Base-by-base conservation (phyloP, 1,140 invertebrate genomes). In the Euschistus heros region DNA sequence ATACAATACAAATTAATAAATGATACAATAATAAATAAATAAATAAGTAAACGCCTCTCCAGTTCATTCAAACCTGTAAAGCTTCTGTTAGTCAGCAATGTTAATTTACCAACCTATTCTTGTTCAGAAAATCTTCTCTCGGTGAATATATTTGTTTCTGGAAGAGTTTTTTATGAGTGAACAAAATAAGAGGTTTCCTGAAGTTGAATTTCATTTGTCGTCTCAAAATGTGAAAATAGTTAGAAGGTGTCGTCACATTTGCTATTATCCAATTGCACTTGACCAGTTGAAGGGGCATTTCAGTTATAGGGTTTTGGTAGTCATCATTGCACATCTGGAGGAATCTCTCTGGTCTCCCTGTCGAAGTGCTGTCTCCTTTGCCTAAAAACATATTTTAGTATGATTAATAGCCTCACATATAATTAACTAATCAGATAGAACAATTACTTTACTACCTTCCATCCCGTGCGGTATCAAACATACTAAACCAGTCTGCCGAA, bases 401-500 rank as follows among this genome's bases (percentile, higher is more conserved):
- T 22, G 22, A n/a, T 6, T n/a, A n/a, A n/a, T 27, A 22, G n/a
- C 14, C 18, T 37, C 15, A 18, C 15, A 37, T 10, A 10, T 37
- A 37, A 37, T 13, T 37, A 37, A 10, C 5, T 37, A 37, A 37
- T 37, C 7, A 37, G 33, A 10, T 6, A 37, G 13, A 37, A 10
- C 13, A 10, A 37, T 37, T 37, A 10, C 18, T 26, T 59, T 27
- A 2, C 22, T 30, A 46, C 65, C 96, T 78, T 99, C 96, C 75
- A 92, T 94, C 0, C 96, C 96, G 77, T 99, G 95, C 0, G 97
- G 97, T 6, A 99, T 75, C 13, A 98, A 76, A 76, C 99, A 86
- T 0, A 94, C 91, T 13, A 99, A 72, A 0, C 91, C 92, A 76
- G 86, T 92, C 72, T 88, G 89, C 50, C 85, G 81, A 74, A 97